These are phyloP conservation scores for Drosophila virilis DNA, from an alignment of 1,140 invertebrate genomes.

Conservation along the genomic window DNA sequence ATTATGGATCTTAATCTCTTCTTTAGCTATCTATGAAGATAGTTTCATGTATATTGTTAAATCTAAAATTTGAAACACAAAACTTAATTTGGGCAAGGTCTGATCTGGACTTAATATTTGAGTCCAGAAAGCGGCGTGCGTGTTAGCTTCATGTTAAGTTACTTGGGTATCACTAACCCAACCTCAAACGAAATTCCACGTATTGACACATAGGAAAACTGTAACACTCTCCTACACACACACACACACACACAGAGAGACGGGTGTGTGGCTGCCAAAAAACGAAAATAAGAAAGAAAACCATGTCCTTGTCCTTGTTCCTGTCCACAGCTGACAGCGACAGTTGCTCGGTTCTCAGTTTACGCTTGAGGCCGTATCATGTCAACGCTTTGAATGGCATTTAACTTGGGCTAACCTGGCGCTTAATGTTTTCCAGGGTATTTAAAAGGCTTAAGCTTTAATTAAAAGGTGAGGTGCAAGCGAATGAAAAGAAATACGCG, in stretches of 20 bases:
- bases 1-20: too few relatives aligned
- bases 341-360: slow-evolving; percentile 45
- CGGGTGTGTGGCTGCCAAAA: background rate
- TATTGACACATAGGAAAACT: slow-evolving; percentile 1
- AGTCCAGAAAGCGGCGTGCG: too few relatives aligned
- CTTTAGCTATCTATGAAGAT: too few relatives aligned
- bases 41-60: too few relatives aligned
- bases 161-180: background rate
- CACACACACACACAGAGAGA: background rate
- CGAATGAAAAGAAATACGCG: background rate
- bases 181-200: background rate
- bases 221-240: slow-evolving; percentile 13
- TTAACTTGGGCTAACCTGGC: slow-evolving; percentile 73
- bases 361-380: slow-evolving; percentile 64
- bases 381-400: slow-evolving; percentile 73
- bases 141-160: too few relatives aligned
- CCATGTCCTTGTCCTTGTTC: slow-evolving; percentile 1
- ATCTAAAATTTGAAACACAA: too few relatives aligned
- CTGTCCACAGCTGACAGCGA: slow-evolving; percentile 24
- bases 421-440: slow-evolving; percentile 49
- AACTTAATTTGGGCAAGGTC: too few relatives aligned
- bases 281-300: background rate
- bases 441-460: slow-evolving; percentile 80
- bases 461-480: slow-evolving; percentile 60
- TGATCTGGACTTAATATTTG: too few relatives aligned